Evolutionary conservation across 2,113 vertebrate species (phyloP), one percentile per base, ranked within the genome.

Genomic region (Eira barbara): DNA sequence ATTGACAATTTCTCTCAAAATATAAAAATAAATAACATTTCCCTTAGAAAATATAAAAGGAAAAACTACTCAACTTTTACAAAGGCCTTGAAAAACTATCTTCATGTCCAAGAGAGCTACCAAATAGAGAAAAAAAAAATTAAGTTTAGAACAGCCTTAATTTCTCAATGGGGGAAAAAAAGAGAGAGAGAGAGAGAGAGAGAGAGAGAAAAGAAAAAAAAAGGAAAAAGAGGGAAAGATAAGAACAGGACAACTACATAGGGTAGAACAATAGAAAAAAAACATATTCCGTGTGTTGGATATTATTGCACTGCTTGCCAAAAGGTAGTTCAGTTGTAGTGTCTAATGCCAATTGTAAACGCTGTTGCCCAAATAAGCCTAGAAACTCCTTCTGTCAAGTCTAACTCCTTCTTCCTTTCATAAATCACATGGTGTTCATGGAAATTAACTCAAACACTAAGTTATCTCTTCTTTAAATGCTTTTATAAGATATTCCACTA

Each of bases 311-410:
- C 12, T 45, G 31, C 14, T 47, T 94, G 85, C 89, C 92, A 91
- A 95, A 94, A 49, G 52, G 90, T 80, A 47, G 31, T 63, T 92
- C 36, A 67, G 27, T 80, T 90, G 27, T 81, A 89, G 9, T 42
- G 10, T 81, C 67, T 85, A 45, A 52, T 69, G 88, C 49, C 71
- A 96, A 89, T 3, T 88, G 18, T 34, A 91, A 96, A 93, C 55
- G 59, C 18, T 91, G 34, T 78, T 93, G 59, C 36, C 80, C 80
- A 96, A 93, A 93, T 91, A 97, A 91, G 65, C 17, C 86, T 91
- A 88, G 69, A 93, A 95, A 96, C 42, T 94, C 17, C 36, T 52
- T 87, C 74, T 95, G 31, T 96, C 65, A 73, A 85, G 39, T 95
- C 34, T 84, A 88, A 76, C 67, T 74, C 95, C 42, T 17, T 86